These are phyloP conservation scores for Vulpes vulpes DNA, from an alignment of 2,113 vertebrate species.

Conservation along the genomic window DNA sequence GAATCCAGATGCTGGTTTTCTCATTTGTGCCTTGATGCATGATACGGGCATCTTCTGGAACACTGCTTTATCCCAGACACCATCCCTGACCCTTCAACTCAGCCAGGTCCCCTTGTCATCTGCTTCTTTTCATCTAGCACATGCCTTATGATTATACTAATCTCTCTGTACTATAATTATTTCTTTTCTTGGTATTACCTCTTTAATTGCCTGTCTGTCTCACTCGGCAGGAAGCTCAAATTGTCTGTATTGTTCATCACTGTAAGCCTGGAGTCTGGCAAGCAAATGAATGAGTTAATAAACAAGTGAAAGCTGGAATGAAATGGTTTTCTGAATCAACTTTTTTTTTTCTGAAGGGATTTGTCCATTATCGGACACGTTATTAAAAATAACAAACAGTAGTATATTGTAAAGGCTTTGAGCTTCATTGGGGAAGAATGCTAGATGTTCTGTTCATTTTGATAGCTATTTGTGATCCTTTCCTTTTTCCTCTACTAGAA, in stretches of 20 bases:
- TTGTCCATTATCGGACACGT: neutral
- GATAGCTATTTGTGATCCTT: neutral
- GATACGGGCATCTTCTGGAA: neutral
- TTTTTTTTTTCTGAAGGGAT: neutral
- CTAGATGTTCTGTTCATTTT: neutral
- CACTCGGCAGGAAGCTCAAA: neutral
- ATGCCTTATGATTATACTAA: neutral
- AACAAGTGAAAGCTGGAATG: neutral
- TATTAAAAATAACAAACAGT: neutral
- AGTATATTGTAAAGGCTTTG: neutral
- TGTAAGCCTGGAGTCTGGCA: neutral
- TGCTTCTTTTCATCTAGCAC: neutral
- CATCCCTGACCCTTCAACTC: neutral
- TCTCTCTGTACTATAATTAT: neutral
- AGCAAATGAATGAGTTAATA: neutral
- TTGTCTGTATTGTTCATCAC: neutral
- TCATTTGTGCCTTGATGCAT: neutral
- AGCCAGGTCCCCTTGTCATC: neutral
- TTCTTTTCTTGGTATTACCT: neutral
- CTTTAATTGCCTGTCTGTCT: neutral
- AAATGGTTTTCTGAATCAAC: neutral
- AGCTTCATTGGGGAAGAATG: neutral
- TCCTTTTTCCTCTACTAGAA: neutral
- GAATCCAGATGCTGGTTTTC: neutral
- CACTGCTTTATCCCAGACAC: neutral